These are phyloP conservation scores for Acanthurus tractus DNA, from an alignment of 2,797 vertebrate species.

Conservation along the genomic window DNA sequence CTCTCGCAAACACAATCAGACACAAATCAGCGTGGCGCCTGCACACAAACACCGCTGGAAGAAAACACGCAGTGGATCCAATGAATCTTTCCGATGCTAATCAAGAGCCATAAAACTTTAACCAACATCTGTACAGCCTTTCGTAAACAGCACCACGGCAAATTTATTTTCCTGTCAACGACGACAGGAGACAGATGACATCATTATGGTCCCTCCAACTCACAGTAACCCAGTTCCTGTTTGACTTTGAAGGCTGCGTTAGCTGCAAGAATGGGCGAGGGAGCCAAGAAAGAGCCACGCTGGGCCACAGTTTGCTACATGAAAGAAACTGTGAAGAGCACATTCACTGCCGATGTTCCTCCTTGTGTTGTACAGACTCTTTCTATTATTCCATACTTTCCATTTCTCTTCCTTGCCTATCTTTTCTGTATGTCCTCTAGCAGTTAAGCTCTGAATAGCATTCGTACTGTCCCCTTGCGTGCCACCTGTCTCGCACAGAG, in stretches of 20 bases:
- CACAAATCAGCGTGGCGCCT: conserved; percentile 23
- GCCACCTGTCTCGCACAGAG: conserved; percentile 42
- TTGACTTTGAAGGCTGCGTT: conserved; percentile 69
- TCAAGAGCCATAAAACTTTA: conserved; percentile 73
- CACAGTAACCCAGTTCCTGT: conserved; percentile 52
- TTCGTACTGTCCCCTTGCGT: conserved; percentile 33
- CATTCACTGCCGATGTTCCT: conserved; percentile 39
- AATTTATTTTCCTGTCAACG: conserved; percentile 57
- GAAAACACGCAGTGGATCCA: conserved; percentile 28
- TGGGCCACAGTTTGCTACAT: conserved; percentile 48
- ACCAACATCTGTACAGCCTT: conserved; percentile 66
- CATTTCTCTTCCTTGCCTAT: conserved; percentile 37
- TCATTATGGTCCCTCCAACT: conserved; percentile 58
- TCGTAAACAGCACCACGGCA: conserved; percentile 48
- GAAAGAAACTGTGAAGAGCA: conserved; percentile 36
- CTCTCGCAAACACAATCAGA: conserved; percentile 47
- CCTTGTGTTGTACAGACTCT: conserved; percentile 7
- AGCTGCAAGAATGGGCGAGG: conserved; percentile 32
- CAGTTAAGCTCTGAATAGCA: conserved; percentile 62
- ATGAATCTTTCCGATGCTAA: conserved; percentile 61
- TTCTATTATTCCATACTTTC: conserved; percentile 23
- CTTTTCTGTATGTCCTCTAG: conserved; percentile 58
- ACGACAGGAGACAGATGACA: conserved; percentile 68
- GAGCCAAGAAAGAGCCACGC: conserved; percentile 32
- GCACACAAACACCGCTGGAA: conserved; percentile 13